Base-by-base conservation (phyloP, 2,113 vertebrate species). In the Pipra filicauda region DNA sequence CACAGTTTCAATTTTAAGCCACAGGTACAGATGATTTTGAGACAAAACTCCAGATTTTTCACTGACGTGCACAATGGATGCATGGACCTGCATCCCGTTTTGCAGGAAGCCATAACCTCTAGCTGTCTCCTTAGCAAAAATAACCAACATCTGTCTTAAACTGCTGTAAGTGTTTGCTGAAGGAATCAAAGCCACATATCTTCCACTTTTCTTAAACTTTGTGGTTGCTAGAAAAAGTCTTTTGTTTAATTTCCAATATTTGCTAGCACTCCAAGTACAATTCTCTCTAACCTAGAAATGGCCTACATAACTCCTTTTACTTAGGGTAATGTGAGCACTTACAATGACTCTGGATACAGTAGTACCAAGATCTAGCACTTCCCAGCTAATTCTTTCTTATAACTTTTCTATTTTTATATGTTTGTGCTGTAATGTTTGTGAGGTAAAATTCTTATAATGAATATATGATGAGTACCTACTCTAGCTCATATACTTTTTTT, bases 21-120 rank as follows among this genome's bases (percentile, higher is more conserved):
- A 35, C 13, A 22, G 22, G 6, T 76, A 52, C 16, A n/a, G 43
- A 39, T 54, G 51, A 81, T 35, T 65, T 91, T 64, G 33, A 69
- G 41, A 33, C 12, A 65, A 28, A 77, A 44, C 9, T 70, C 16
- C 12, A 22, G 21, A 35, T 65, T 69, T 89, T 69, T 65, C 67
- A 58, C 33, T 67, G 52, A 12, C 0, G 0, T 8, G 6, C 1
- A 1, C 28, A 15, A 15, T 52, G 9, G 18, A 14, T 67, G 4
- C 2, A 3, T 35, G 23, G 23, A 43, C 18, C 33, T 73, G 35
- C 28, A 51, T 73, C 12, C 15, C 27, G 44, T 20, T 64, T 64
- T 39, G 24, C 28, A 52, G 28, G 76, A 65, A 71, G 27, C 28
- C 18, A 4, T 58, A 64, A 70, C 12, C 16, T 93, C 33, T 62